These are phyloP conservation scores for Cygnus buccinator DNA, from an alignment of 2,113 vertebrate species.

Conservation along the genomic window DNA sequence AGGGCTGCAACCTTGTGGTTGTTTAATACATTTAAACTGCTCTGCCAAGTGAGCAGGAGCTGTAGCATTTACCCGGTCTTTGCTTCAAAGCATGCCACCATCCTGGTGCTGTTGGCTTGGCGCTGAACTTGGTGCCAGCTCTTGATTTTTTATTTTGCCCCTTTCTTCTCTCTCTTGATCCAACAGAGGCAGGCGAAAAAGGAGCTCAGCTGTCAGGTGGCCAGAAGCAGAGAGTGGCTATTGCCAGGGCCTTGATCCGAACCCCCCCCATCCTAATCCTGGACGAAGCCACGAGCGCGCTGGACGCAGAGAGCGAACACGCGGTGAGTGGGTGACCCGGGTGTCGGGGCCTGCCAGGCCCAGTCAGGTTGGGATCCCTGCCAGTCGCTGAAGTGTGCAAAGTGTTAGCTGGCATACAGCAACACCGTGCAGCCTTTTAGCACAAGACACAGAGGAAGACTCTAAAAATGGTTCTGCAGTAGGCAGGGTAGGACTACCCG, in stretches of 20 bases:
- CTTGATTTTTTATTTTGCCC: not conserved
- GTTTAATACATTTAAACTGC: not conserved
- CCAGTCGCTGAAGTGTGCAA: not conserved
- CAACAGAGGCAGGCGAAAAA: slow-evolving; percentile 91
- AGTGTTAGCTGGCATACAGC: not conserved
- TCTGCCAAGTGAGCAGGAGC: not conserved
- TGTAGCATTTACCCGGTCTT: not conserved
- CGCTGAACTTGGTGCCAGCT: not conserved
- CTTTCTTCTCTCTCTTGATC: not conserved
- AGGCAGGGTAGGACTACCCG: not conserved
- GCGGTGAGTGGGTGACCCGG: slow-evolving; percentile 73
- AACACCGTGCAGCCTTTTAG: not conserved
- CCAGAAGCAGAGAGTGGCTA: slow-evolving; percentile 95
- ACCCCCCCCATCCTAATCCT: slow-evolving; percentile 88
- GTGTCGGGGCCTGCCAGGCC: not conserved
- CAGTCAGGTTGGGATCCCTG: not conserved
- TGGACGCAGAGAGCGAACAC: slow-evolving; percentile 94
- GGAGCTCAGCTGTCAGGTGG: slow-evolving; percentile 94
- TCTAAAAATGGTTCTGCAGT: not conserved
- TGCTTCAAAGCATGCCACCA: not conserved
- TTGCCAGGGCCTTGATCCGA: slow-evolving; percentile 92
- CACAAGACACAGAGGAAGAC: not conserved
- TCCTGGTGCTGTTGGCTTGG: not conserved
- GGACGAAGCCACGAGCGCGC: slow-evolving; percentile 94
- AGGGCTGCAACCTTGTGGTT: not conserved